Percentiles rank a stretch among this genome's conserved stretches.
Evolutionary conservation across 2,888 invertebrate genomes (phyloP).

Genomic region (Hololepta plana): DNA sequence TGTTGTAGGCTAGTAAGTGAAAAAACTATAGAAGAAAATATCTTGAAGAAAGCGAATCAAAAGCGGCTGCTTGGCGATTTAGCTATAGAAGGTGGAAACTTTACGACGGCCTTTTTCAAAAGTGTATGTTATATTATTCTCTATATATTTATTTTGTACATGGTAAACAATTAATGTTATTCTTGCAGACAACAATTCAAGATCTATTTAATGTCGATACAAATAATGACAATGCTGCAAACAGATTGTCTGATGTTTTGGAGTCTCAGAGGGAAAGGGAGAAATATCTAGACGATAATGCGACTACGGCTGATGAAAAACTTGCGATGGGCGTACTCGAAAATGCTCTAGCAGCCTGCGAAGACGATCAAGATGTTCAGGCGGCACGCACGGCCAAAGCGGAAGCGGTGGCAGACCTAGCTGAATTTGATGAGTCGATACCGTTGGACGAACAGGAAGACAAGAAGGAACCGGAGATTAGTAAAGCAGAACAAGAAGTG

Average conservation of each 20-base stretch:
- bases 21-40: constrained; percentile 97
- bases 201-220: constrained; percentile 74
- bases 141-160: constrained; percentile 4
- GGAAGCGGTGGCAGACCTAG: constrained; percentile 76
- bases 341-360: constrained; percentile 73
- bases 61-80: constrained; percentile 89
- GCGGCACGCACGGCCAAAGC: constrained; percentile 80
- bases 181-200: constrained; percentile 64
- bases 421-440: constrained; percentile 90
- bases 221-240: constrained; percentile 37
- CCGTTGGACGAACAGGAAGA: constrained; percentile 56
- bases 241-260: constrained; percentile 37
- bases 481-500: constrained; percentile 55
- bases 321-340: constrained; percentile 49
- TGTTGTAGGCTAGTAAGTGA: constrained; percentile 73
- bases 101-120: constrained; percentile 93
- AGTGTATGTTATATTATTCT: constrained; percentile 34
- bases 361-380: constrained; percentile 88
- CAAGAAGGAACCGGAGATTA: constrained; percentile 37
- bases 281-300: constrained; percentile 16
- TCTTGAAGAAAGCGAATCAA: constrained; percentile 95
- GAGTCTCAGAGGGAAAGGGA: constrained; percentile 29
- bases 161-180: constrained; percentile 4
- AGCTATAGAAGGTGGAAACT: constrained; percentile 97
- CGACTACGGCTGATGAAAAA: constrained; percentile 32